phyloP scores from a whole-genome alignment of 2,113 vertebrate species.

The Pyxicephalus adspersus region DNA sequence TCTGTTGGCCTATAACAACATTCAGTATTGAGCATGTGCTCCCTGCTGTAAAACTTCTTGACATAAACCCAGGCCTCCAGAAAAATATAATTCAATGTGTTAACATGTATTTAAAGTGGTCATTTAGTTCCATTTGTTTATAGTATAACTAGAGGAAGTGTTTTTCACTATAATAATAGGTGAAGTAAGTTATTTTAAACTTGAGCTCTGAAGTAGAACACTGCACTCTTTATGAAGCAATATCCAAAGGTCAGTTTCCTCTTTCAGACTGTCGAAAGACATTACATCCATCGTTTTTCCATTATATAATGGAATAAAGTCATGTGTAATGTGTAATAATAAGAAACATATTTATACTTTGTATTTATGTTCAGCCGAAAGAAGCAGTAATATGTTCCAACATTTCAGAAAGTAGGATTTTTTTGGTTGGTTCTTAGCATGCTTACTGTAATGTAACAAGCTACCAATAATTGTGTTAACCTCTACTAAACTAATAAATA shows the following conservation, averaged over 20 bases:
- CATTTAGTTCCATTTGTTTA: no score
- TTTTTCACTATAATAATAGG: background rate
- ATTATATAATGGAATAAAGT: slow-evolving; percentile 19
- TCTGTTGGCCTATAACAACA: no score
- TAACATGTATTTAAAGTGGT: no score
- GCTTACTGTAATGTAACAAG: no score
- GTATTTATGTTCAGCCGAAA: background rate
- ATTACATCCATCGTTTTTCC: slow-evolving; percentile 10
- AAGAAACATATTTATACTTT: slow-evolving; percentile 9
- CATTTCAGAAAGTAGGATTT: background rate
- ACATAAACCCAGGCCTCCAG: no score
- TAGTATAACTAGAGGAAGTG: no score
- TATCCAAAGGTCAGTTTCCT: background rate
- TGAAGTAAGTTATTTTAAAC: background rate
- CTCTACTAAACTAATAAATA: no score
- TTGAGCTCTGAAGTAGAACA: background rate
- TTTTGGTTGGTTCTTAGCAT: no score
- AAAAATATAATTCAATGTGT: no score
- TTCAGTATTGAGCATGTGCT: no score
- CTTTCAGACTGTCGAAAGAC: background rate
- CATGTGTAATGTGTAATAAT: slow-evolving; percentile 15
- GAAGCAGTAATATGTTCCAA: slow-evolving; percentile 13
- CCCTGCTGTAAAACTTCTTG: no score
- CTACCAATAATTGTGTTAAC: no score
- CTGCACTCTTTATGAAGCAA: background rate